Percentiles rank a stretch among this genome's conserved stretches.
Conservation (phyloP, 1,140 invertebrate species). For the Chironomus tepperi region DNA sequence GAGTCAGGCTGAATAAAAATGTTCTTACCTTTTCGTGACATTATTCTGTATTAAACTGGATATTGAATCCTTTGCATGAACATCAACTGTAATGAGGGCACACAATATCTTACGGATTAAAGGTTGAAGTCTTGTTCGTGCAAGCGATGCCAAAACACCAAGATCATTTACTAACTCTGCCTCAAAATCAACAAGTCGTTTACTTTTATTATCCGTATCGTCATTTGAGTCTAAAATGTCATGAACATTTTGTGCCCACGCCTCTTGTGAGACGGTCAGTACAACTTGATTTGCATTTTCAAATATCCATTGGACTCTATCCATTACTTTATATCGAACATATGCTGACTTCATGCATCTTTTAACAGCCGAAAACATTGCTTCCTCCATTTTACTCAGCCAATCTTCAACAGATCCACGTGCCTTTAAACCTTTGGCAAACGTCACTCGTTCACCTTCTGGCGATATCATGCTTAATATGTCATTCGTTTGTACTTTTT, state of each 20-base stretch:
- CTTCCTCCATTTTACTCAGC: slow-evolving; percentile 75
- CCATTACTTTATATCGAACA: slow-evolving; percentile 36
- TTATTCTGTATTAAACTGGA: slow-evolving; percentile 58
- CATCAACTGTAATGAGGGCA: slow-evolving; percentile 78
- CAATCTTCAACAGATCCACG: slow-evolving; percentile 83
- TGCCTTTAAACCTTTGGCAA: slow-evolving; percentile 74
- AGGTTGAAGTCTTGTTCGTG: slow-evolving; percentile 57
- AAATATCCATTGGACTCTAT: slow-evolving; percentile 38
- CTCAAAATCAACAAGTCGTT: slow-evolving; percentile 58
- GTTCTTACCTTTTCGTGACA: slow-evolving; percentile 38
- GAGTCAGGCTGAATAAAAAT: too few relatives aligned
- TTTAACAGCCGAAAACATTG: slow-evolving; percentile 69
- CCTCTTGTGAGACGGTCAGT: slow-evolving; percentile 74
- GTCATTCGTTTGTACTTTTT: slow-evolving; percentile 55
- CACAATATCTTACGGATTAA: slow-evolving; percentile 66
- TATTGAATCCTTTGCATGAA: slow-evolving; percentile 77
- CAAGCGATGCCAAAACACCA: slow-evolving; percentile 68
- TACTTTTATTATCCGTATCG: slow-evolving; percentile 37
- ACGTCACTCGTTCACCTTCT: slow-evolving; percentile 66
- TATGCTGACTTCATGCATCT: slow-evolving; percentile 61
- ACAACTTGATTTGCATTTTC: slow-evolving; percentile 49
- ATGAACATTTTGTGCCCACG: slow-evolving; percentile 73
- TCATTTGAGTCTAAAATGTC: slow-evolving; percentile 52
- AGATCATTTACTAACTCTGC: slow-evolving; percentile 56
- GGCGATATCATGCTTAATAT: slow-evolving; percentile 81